Percentiles rank a stretch among this genome's conserved stretches.
phyloP scores from a whole-genome alignment of 2,113 vertebrate species.

The Crotalus helleri region DNA sequence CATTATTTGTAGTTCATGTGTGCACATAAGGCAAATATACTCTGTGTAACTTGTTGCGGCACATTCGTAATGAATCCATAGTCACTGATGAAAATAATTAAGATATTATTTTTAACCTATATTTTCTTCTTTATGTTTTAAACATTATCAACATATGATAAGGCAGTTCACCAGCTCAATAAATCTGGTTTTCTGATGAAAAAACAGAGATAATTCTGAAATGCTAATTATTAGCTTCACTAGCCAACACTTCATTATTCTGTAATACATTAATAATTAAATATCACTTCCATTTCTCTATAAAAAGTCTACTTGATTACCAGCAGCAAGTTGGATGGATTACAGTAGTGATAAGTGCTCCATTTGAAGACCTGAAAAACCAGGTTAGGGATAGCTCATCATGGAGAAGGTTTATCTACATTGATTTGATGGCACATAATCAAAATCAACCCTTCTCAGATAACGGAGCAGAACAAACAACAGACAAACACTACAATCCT shows the following conservation, averaged over 20 bases:
- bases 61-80: constrained; percentile 19
- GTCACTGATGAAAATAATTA: constrained; percentile 8
- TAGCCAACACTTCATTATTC: not conserved
- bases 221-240: not conserved
- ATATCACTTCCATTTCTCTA: not conserved
- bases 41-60: not conserved
- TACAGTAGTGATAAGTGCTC: not conserved
- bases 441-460: not conserved
- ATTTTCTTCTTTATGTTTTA: not conserved
- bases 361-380: not conserved
- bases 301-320: not conserved
- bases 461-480: not conserved
- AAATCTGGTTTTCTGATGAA: not conserved
- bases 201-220: not conserved
- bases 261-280: not conserved
- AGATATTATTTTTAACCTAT: not conserved
- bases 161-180: not conserved
- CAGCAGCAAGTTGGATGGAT: not conserved
- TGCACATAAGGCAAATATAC: constrained; percentile 24
- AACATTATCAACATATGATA: not conserved
- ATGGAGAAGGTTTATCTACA: not conserved
- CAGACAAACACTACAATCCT: not conserved
- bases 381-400: not conserved
- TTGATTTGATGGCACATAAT: not conserved
- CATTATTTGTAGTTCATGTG: constrained; percentile 37